Base-by-base conservation (phyloP, 2,113 vertebrate genomes). In the Dascyllus trimaculatus region DNA sequence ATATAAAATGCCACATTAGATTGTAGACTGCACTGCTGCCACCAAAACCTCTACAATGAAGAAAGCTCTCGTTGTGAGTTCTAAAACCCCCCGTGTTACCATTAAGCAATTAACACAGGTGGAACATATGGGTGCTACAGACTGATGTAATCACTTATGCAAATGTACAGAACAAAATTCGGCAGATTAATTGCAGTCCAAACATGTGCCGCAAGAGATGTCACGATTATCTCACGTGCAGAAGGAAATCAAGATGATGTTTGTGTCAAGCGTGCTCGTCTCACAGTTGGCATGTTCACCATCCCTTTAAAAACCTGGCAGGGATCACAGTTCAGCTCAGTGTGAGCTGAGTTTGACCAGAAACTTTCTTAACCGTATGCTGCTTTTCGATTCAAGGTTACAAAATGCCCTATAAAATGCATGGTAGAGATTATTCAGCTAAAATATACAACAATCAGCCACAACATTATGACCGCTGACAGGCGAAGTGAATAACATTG, bases 61-160 rank as follows among this genome's bases (percentile, higher is more conserved):
- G 43, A 29, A 71, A 35, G 46, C 26, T 69, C 32, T 32, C 57
- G 29, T 26, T 17, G 26, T 1, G 53, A 65, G 29, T 56, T 32
- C 17, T 17, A 26, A 29, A 46, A n/a, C 9, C 61, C 65, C 61
- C 46, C 24, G 10, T 66, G 69, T 64, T 74, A 19, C 26, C 53
- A 73, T 89, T 88, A 89, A 76, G 80, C 74, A 91, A 84, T 90
- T 89, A 88, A 79, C 81, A 78, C 89, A 89, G 89, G 79, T 89
- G 68, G 78, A 92, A 87, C 90, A 90, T 91, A 82, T 90, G 86
- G 88, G 63, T 52, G 26, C 52, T 26, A 22, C 70, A 74, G 71
- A 75, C 54, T 82, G 85, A 90, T 58, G 52, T 63, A 93, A 93
- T 91, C 74, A 78, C 48, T 78, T 80, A 90, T 91, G 85, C 86